Base-by-base conservation (phyloP, 2,113 vertebrate genomes). In the Microtus richardsoni region DNA sequence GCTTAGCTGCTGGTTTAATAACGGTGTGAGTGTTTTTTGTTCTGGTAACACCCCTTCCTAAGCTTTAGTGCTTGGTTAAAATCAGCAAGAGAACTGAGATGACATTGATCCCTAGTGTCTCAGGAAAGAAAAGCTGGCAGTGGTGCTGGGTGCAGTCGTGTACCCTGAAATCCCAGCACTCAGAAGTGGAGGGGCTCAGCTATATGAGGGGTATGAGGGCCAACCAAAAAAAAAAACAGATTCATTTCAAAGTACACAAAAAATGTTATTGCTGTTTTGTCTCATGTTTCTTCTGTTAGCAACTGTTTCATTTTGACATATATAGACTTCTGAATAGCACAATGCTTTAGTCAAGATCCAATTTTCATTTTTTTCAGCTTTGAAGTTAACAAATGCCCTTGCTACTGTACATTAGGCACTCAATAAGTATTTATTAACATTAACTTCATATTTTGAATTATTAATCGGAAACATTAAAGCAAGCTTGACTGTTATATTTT, bases 401-500 rank as follows among this genome's bases (percentile, higher is more conserved):
- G 75, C 16, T 93, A 54, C 26, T 28, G 21, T 96, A 52, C 30
- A 47, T 83, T 77, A 68, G 14, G 33, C 39, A 82, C 19, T 84
- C 73, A 93, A 70, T 41, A 91, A 85, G 41, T 95, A 89, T 74
- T 85, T 95, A 87, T 89, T 77, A 87, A 54, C 36, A 79, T 36
- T 87, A 60, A 62, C 14, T 83, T 88, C n/a, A 73, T 73, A 62
- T 90, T 91, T 75, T 93, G 60, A 91, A 58, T 74, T 70, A 66
- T 54, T 91, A 93, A 83, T 92, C 5, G 88, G 58, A 89, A 95
- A 89, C 64, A 82, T 91, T 77, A 86, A 54, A 70, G 33, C 14
- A 86, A 87, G 44, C 13, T 91, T 93, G 54, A 91, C 78, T 89
- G 95, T 73, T 74, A 2, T 47, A 17, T 94, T 94, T 98, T 97